Evolutionary conservation across 2,113 vertebrate species (phyloP).

Genomic region (Copsychus sechellarum): DNA sequence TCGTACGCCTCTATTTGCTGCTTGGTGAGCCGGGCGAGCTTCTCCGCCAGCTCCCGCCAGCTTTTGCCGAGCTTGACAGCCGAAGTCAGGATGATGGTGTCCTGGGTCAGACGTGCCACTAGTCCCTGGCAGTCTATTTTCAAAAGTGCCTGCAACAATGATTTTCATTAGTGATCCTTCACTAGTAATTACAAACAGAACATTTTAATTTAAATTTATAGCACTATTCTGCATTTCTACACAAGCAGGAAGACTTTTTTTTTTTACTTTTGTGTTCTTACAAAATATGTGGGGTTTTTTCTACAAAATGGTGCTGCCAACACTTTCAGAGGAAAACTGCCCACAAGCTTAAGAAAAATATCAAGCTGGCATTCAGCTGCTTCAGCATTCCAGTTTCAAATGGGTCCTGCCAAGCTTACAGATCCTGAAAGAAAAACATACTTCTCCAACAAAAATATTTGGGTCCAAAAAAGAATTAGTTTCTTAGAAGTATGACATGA

Average conservation of each 20-base stretch:
- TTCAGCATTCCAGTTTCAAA: background rate
- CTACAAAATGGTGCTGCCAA: background rate
- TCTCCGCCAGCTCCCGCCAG: slow-evolving; percentile 92
- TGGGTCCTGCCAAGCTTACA: background rate
- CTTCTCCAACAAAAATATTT: slow-evolving; percentile 10
- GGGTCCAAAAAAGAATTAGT: background rate
- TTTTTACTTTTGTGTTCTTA: background rate
- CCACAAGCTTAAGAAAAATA: background rate
- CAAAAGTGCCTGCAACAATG: slow-evolving; percentile 83
- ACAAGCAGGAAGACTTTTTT: background rate
- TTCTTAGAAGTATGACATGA: background rate
- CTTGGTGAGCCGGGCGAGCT: slow-evolving; percentile 82
- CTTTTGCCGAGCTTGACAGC: slow-evolving; percentile 90
- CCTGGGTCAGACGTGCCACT: slow-evolving; percentile 85
- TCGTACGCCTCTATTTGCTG: slow-evolving; percentile 89
- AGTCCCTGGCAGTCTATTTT: slow-evolving; percentile 89
- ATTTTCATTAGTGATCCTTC: background rate
- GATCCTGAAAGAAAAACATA: background rate
- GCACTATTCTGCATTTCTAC: background rate
- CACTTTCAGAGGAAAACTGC: background rate
- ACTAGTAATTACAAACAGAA: slow-evolving; percentile 18
- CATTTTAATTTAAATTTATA: background rate
- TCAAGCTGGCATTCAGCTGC: background rate
- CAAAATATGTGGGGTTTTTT: background rate
- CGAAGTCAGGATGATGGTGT: slow-evolving; percentile 88